Percentiles rank a stretch among this genome's conserved stretches.
phyloP scores from a whole-genome alignment of 1,140 invertebrate species.

The Choristoneura fumiferana region DNA sequence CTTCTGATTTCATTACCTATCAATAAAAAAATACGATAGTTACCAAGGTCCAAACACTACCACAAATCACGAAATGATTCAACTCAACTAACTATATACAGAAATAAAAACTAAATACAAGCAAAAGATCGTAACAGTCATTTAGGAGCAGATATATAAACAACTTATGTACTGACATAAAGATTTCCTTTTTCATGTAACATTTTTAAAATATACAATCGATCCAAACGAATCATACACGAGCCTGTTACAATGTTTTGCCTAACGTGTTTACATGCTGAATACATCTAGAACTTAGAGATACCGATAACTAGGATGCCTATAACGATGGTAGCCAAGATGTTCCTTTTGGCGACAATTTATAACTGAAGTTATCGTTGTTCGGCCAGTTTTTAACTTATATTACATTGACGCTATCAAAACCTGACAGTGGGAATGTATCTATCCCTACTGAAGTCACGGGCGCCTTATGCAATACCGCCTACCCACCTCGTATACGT shows the following conservation, averaged over 20 bases:
- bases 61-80: constrained; percentile 27
- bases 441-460: no score
- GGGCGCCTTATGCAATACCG: no score
- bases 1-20: constrained; percentile 24
- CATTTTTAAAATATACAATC: constrained; percentile 18
- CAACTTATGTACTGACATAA: constrained; percentile 17
- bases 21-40: constrained; percentile 32
- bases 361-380: no score
- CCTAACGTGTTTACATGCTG: constrained; percentile 19
- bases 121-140: constrained; percentile 33
- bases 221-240: constrained; percentile 10
- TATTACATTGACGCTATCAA: no score
- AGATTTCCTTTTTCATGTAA: not conserved
- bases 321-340: constrained; percentile 11
- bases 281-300: constrained; percentile 32
- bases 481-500: no score
- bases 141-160: constrained; percentile 22
- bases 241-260: constrained; percentile 30
- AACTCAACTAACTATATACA: constrained; percentile 36
- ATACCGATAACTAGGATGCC: constrained; percentile 12
- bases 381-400: no score
- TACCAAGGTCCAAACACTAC: constrained; percentile 34
- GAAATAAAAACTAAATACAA: constrained; percentile 29
- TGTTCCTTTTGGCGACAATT: no score
- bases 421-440: no score